phyloP scores from a whole-genome alignment of 1,140 invertebrate species.

The Yoshiicerus persimilis region DNA sequence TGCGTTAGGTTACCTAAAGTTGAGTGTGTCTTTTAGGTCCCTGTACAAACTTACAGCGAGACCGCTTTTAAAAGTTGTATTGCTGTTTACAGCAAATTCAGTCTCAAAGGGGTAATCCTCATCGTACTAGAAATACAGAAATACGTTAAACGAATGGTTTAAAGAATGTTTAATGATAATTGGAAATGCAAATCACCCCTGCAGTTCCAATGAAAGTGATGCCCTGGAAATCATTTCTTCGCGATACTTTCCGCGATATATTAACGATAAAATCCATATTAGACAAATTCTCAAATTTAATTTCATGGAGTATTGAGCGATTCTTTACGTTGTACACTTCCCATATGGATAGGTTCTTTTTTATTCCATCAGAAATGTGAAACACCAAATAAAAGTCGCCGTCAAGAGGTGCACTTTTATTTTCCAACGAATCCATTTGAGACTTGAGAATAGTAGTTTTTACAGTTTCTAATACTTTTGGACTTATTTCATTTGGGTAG shows the following conservation, averaged over 20 bases:
- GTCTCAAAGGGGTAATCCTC: neutral
- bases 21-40: neutral
- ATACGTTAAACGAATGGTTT: too few species aligned
- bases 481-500: neutral
- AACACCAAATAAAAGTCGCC: neutral
- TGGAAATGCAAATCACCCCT: neutral
- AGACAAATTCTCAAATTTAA: neutral
- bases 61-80: neutral
- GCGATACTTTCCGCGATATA: neutral
- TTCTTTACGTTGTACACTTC: conserved; percentile 4
- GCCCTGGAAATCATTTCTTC: neutral
- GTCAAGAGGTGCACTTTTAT: neutral
- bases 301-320: neutral
- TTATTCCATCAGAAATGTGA: neutral
- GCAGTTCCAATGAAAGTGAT: neutral
- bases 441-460: neutral
- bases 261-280: neutral
- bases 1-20: neutral
- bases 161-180: neutral
- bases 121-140: neutral
- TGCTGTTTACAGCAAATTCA: neutral
- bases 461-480: neutral
- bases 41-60: neutral
- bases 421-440: neutral
- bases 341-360: neutral